Percentiles rank a stretch among this genome's conserved stretches.
These are phyloP conservation scores for Diachasma alloeum DNA, from an alignment of 1,140 invertebrate genomes.

Conservation along the genomic window DNA sequence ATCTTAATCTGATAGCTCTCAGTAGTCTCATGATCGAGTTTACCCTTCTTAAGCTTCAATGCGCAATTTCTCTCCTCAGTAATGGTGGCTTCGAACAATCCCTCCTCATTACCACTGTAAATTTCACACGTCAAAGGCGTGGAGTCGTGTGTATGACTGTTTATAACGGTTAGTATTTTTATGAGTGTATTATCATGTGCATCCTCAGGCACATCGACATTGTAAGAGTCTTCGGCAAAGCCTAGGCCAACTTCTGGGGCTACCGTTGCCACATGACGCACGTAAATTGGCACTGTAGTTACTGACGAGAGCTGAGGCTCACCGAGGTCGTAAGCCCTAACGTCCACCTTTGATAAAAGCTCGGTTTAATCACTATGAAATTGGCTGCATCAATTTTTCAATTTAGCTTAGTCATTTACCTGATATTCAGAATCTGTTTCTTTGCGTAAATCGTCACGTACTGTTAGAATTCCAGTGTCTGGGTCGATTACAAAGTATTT, in stretches of 20 bases:
- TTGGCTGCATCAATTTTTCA: neutral
- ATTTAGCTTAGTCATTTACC: constrained; percentile 50
- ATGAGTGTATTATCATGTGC: constrained; percentile 73
- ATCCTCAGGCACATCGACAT: constrained; percentile 82
- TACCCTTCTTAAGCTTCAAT: constrained; percentile 72
- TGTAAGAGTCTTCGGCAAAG: constrained; percentile 85
- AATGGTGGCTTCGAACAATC: constrained; percentile 75
- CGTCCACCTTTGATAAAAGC: constrained; percentile 72
- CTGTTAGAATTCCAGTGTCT: constrained; percentile 78
- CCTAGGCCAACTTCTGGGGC: constrained; percentile 77
- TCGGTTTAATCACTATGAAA: neutral
- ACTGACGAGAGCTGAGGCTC: constrained; percentile 84
- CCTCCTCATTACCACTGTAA: constrained; percentile 74
- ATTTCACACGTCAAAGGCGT: constrained; percentile 79
- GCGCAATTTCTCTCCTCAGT: constrained; percentile 83
- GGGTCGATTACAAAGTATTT: constrained; percentile 89
- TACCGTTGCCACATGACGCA: constrained; percentile 78
- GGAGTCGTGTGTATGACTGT: constrained; percentile 72
- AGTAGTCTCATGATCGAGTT: constrained; percentile 79
- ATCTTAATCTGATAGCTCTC: constrained; percentile 80
- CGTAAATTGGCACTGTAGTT: constrained; percentile 80
- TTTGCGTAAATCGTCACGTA: constrained; percentile 84
- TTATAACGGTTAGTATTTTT: constrained; percentile 78
- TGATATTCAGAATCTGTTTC: constrained; percentile 87
- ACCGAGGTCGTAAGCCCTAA: constrained; percentile 86